phyloP scores from a whole-genome alignment of 1,140 invertebrate genomes.

The Potamilus streckersoni region DNA sequence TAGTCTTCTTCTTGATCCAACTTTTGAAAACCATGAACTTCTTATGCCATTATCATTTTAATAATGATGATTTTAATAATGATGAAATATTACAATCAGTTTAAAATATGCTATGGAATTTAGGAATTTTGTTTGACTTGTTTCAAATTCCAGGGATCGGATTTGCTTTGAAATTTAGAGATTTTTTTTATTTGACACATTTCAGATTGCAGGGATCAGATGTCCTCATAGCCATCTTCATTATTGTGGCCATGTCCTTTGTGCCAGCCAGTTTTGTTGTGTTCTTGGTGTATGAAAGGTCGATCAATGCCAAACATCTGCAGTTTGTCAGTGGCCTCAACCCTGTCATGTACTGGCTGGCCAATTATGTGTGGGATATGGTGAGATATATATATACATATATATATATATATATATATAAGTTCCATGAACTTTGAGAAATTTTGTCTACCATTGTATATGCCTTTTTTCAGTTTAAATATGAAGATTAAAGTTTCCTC shows the following conservation, averaged over 20 bases:
- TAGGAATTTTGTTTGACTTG: background rate
- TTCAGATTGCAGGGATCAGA: slow-evolving; percentile 70
- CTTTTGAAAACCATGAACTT: too few species aligned
- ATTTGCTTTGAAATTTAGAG: slow-evolving; percentile 55
- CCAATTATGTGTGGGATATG: slow-evolving; percentile 76
- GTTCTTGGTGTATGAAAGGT: slow-evolving; percentile 77
- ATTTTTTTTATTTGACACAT: slow-evolving; percentile 12
- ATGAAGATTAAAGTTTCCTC: too few species aligned
- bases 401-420: too few species aligned
- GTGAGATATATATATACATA: slow-evolving; percentile 39
- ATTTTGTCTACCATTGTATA: too few species aligned
- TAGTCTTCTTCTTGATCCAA: too few species aligned
- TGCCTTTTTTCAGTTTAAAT: too few species aligned
- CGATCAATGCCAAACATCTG: slow-evolving; percentile 75
- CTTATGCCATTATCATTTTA: too few species aligned
- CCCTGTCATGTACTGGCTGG: slow-evolving; percentile 69
- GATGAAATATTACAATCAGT: too few species aligned
- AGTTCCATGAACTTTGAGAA: too few species aligned
- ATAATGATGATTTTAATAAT: too few species aligned
- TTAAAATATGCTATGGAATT: too few species aligned
- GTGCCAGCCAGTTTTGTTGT: slow-evolving; percentile 81
- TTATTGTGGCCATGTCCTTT: slow-evolving; percentile 76
- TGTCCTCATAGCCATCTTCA: slow-evolving; percentile 72
- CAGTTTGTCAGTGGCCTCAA: slow-evolving; percentile 82
- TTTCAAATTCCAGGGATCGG: slow-evolving; percentile 69